phyloP scores from a whole-genome alignment of 2,113 vertebrate genomes.

The Agapornis roseicollis region DNA sequence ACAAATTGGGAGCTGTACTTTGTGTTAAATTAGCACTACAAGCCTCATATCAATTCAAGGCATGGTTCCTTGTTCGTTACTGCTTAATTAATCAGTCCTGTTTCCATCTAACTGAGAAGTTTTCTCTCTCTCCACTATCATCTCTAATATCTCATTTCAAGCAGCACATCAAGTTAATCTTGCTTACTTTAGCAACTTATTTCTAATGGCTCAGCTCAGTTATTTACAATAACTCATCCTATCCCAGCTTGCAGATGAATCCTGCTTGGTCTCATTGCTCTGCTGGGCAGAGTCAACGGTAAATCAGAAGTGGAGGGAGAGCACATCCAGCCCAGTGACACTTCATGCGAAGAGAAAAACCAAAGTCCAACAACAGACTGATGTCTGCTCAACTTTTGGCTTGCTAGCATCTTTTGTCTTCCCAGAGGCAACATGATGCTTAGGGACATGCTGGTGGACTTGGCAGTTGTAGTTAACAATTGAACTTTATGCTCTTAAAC shows the following conservation, averaged over 20 bases:
- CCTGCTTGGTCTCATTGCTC: not conserved
- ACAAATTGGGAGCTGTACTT: slow-evolving; percentile 61
- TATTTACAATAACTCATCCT: slow-evolving; percentile 36
- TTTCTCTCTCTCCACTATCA: slow-evolving; percentile 60
- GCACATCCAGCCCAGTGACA: fast-evolving
- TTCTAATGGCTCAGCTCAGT: slow-evolving; percentile 42
- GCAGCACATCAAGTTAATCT: slow-evolving; percentile 64
- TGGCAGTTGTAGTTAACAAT: not conserved
- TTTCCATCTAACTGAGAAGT: slow-evolving; percentile 59
- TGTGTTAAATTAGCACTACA: slow-evolving; percentile 36
- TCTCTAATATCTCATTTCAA: slow-evolving; percentile 66
- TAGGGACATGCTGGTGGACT: not conserved
- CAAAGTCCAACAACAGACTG: not conserved
- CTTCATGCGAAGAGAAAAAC: not conserved
- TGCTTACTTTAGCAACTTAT: slow-evolving; percentile 62
- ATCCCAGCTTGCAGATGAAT: not conserved
- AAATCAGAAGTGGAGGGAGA: not conserved
- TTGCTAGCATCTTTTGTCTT: not conserved
- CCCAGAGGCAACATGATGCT: not conserved
- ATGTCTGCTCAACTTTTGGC: not conserved
- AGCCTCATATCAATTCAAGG: slow-evolving; percentile 49
- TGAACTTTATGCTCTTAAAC: not conserved
- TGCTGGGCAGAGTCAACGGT: not conserved
- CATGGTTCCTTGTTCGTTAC: slow-evolving; percentile 56
- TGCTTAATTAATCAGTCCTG: slow-evolving; percentile 66